Evolutionary conservation across 2,113 vertebrate genomes (phyloP).

Genomic region (Trematomus loennbergii): DNA sequence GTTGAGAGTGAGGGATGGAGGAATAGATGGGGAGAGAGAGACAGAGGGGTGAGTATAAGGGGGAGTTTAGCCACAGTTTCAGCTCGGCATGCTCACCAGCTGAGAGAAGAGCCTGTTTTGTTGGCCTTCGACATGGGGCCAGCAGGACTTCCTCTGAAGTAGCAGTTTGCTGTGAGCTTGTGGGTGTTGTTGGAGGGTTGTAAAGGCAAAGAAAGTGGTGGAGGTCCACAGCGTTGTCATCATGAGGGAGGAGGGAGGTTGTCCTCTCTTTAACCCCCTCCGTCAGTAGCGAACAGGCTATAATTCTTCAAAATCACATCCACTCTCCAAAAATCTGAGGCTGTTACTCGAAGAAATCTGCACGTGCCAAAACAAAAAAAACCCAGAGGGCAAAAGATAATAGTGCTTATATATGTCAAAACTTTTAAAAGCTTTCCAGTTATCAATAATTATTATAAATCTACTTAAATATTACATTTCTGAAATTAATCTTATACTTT

Average conservation of each 20-base stretch:
- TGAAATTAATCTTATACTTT: not conserved
- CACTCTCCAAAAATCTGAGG: constrained; percentile 43
- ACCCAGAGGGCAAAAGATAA: not conserved
- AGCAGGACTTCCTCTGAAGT: constrained; percentile 75
- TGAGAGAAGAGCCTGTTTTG: constrained; percentile 60
- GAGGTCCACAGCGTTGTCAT: constrained; percentile 10
- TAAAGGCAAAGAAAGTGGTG: constrained; percentile 9
- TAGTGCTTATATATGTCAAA: not conserved
- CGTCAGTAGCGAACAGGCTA: constrained; percentile 19
- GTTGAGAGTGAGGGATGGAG: not conserved
- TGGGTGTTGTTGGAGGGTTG: constrained; percentile 10
- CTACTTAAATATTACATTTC: not conserved
- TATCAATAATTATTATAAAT: not conserved
- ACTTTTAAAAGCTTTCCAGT: not conserved
- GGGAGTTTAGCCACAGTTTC: constrained; percentile 21
- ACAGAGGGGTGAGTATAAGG: constrained; percentile 14
- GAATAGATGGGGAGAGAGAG: constrained; percentile 5
- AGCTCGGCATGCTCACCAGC: constrained; percentile 30
- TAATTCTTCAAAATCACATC: constrained; percentile 65
- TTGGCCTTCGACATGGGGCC: constrained; percentile 60
- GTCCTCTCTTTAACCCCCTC: constrained; percentile 44
- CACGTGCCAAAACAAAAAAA: constrained; percentile 14
- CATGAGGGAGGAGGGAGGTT: constrained; percentile 27
- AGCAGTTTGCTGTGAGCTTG: constrained; percentile 70
- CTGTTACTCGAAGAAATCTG: constrained; percentile 12